phyloP scores from a whole-genome alignment of 35 echinoderm and acorn worm genomes.

The Apostichopus californicus region DNA sequence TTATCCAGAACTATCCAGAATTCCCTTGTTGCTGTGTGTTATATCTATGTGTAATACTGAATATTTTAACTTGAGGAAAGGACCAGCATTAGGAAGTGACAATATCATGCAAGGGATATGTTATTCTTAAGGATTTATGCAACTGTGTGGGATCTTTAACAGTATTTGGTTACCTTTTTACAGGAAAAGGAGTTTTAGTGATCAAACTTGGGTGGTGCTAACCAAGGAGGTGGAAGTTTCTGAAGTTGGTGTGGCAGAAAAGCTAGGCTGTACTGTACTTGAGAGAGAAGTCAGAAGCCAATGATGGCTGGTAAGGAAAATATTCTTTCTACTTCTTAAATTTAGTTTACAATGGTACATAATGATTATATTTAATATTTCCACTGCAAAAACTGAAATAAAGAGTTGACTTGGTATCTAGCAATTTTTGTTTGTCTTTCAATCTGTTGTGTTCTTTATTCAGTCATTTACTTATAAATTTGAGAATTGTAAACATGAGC shows the following conservation, averaged over 20 bases:
- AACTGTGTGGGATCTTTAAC: not conserved
- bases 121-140: not conserved
- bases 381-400: too few species aligned
- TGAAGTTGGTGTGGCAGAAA: not conserved
- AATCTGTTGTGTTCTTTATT: too few species aligned
- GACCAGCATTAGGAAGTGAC: not conserved
- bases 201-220: not conserved
- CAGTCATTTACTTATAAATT: too few species aligned
- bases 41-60: too few species aligned
- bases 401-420: too few species aligned
- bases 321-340: not conserved
- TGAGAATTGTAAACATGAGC: too few species aligned
- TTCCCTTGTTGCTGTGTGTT: too few species aligned
- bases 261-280: slow-evolving; percentile 1
- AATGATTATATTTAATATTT: too few species aligned
- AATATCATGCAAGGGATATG: not conserved
- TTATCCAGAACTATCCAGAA: too few species aligned
- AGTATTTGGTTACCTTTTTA: not conserved
- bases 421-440: too few species aligned
- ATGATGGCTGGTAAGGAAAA: not conserved
- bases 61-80: not conserved
- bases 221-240: not conserved
- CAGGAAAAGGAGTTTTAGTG: not conserved
- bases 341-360: not conserved
- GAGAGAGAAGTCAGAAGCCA: slow-evolving; percentile 8